A percentile compares a stretch with the other conserved stretches of the same genome.
These are phyloP conservation scores for Amiota mariae DNA, from an alignment of 2,888 invertebrate genomes.

Conservation along the genomic window DNA sequence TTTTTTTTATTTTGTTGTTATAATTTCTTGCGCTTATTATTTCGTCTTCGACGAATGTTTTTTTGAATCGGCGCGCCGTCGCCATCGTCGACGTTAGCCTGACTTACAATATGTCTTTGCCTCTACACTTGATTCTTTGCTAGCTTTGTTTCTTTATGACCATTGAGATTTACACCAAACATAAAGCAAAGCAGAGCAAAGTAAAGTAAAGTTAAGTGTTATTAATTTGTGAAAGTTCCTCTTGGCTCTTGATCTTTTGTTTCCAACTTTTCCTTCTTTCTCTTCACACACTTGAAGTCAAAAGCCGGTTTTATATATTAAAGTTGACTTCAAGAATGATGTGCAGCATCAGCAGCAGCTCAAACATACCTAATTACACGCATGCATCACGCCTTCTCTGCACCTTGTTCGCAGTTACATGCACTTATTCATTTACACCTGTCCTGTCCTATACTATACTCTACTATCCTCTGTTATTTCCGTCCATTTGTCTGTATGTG, in stretches of 20 bases:
- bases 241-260: slow-evolving; percentile 24
- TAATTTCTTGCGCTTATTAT: slow-evolving; percentile 16
- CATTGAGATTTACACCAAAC: no score
- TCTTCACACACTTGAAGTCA: not conserved
- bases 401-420: not conserved
- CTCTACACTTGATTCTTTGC: not conserved
- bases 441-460: not conserved
- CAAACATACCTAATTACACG: slow-evolving; percentile 15
- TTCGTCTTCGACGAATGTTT: not conserved
- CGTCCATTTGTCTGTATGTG: no score
- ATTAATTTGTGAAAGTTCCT: slow-evolving; percentile 66
- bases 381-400: not conserved
- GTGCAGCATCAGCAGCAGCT: not conserved
- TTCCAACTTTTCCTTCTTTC: slow-evolving; percentile 6
- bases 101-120: slow-evolving; percentile 31
- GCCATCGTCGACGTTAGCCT: slow-evolving; percentile 13
- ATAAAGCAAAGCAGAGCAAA: not conserved
- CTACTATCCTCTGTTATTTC: no score
- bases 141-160: not conserved
- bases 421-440: slow-evolving; percentile 26
- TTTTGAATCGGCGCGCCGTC: not conserved
- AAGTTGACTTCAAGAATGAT: not conserved
- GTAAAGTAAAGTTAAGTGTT: slow-evolving; percentile 41
- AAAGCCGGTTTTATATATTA: slow-evolving; percentile 16
- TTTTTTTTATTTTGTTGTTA: not conserved